phyloP scores from a whole-genome alignment of 2,797 vertebrate genomes.

The Scleropages formosus region DNA sequence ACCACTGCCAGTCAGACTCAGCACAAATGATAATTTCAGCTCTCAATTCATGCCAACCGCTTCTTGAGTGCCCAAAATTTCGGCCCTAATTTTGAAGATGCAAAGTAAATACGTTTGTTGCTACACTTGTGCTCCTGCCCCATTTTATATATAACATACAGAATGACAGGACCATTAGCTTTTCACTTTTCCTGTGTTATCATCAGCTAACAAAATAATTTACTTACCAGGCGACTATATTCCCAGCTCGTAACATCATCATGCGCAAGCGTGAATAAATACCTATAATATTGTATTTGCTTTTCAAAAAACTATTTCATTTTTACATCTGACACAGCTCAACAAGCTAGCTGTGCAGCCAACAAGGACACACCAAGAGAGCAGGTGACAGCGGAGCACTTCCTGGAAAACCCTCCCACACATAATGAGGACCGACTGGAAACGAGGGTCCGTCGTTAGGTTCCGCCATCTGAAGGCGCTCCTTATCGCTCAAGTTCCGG shows the following conservation, averaged over 20 bases:
- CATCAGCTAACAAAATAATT: neutral
- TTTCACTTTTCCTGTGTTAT: neutral
- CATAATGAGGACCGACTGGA: conserved; percentile 42
- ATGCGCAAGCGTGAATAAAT: conserved; percentile 39
- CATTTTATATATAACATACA: too few species aligned
- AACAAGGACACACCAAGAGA: conserved; percentile 69
- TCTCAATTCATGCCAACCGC: neutral
- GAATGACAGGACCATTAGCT: conserved; percentile 3
- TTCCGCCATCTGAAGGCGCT: too few species aligned
- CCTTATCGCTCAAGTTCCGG: too few species aligned
- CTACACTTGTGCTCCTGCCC: conserved; percentile 2
- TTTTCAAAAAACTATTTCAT: conserved; percentile 58
- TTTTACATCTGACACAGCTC: conserved; percentile 55
- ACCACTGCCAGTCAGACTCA: too few species aligned
- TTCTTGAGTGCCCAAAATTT: neutral
- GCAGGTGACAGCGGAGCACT: conserved; percentile 56
- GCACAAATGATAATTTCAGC: neutral
- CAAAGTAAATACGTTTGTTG: neutral
- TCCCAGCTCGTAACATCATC: conserved; percentile 71
- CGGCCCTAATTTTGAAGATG: neutral
- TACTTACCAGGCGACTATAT: conserved; percentile 66
- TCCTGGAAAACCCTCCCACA: conserved; percentile 54
- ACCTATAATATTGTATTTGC: conserved; percentile 33
- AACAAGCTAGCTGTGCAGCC: conserved; percentile 47
- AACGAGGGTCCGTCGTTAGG: neutral